Conservation (phyloP, 2,797 vertebrate genomes). For the Esox lucius region DNA sequence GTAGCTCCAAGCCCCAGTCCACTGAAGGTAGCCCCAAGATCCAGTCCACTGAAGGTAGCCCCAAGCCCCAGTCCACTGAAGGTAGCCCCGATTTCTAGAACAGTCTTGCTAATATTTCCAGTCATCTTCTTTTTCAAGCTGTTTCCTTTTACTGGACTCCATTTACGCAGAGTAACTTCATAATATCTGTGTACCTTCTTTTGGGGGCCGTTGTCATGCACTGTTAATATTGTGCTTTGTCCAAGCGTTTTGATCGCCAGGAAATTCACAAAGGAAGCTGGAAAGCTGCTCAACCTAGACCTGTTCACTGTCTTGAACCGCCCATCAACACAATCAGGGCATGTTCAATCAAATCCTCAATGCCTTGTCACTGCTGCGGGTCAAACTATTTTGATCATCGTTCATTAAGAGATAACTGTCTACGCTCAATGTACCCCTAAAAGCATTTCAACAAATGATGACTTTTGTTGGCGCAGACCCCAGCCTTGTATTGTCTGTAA, state of each 20-base stretch:
- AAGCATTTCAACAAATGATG: slow-evolving; percentile 2
- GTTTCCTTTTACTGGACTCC: too few species aligned
- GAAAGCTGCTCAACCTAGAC: slow-evolving; percentile 27
- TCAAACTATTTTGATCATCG: slow-evolving; percentile 25
- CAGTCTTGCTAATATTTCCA: too few species aligned
- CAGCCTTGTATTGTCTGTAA: slow-evolving; percentile 9
- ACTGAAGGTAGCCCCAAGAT: too few species aligned
- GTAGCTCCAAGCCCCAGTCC: too few species aligned
- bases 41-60: too few species aligned
- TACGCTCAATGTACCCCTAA: slow-evolving; percentile 18
- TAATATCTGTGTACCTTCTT: background rate
- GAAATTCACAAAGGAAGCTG: slow-evolving; percentile 19
- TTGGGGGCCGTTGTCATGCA: background rate
- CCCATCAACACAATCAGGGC: slow-evolving; percentile 23
- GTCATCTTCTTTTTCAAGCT: too few species aligned
- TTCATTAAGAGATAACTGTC: slow-evolving; percentile 19
- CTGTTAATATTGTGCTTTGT: slow-evolving; percentile 29
- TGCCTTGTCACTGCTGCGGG: slow-evolving; percentile 22
- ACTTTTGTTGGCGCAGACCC: background rate
- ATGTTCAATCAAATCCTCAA: slow-evolving; percentile 22
- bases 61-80: too few species aligned
- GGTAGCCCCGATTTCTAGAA: slow-evolving; percentile 1
- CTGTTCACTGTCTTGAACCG: slow-evolving; percentile 22
- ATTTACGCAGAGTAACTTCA: too few species aligned
- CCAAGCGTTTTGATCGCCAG: slow-evolving; percentile 15